A percentile compares a stretch with the other conserved stretches of the same genome.
phyloP scores from a whole-genome alignment of 2,113 vertebrate species.

The Todiramphus chloris region DNA sequence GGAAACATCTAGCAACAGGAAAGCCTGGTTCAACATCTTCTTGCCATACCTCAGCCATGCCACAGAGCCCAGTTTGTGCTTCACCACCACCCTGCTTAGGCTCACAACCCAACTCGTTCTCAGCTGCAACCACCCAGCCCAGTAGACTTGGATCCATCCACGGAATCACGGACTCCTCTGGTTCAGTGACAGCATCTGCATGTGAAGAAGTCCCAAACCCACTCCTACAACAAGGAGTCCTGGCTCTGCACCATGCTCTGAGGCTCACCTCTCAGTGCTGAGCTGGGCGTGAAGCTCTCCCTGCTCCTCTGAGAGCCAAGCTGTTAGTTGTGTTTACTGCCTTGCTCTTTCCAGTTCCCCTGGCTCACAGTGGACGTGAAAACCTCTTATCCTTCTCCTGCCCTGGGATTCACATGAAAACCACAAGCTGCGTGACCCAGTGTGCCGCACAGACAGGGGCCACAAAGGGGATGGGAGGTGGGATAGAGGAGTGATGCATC shows the following conservation, averaged over 20 bases:
- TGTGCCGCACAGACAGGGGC: rapidly evolving
- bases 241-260: not conserved
- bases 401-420: not conserved
- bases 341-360: not conserved
- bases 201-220: not conserved
- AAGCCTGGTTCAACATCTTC: not conserved
- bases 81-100: not conserved
- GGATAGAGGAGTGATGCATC: not conserved
- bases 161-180: not conserved
- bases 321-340: not conserved
- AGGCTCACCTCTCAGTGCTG: not conserved
- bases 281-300: not conserved
- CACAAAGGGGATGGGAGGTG: not conserved
- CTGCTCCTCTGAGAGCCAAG: rapidly evolving
- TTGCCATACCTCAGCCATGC: rapidly evolving
- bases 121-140: not conserved
- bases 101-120: not conserved
- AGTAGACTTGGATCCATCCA: not conserved
- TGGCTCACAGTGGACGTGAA: not conserved
- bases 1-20: not conserved
- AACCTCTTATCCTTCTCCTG: not conserved
- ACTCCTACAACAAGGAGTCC: not conserved
- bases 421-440: not conserved
- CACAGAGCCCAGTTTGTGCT: not conserved
- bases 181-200: not conserved